phyloP scores from a whole-genome alignment of 2,888 invertebrate genomes.

The Dexiosoma caninum region DNA sequence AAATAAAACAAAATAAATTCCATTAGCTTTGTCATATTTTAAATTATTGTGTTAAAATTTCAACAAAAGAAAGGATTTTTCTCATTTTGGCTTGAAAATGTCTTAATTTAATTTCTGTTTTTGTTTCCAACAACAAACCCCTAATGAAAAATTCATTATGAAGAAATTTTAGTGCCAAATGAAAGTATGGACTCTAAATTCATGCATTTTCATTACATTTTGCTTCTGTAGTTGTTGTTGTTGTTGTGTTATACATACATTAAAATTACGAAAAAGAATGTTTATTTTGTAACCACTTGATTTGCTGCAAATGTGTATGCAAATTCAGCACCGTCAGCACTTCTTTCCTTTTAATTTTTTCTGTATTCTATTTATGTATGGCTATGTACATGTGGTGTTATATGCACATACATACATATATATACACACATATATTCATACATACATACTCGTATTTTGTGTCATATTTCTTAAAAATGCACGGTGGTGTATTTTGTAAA shows the following conservation, averaged over 20 bases:
- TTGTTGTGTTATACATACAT: constrained; percentile 15
- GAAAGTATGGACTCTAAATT: not conserved
- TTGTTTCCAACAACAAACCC: constrained; percentile 37
- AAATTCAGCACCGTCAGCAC: constrained; percentile 35
- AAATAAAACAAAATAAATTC: no score
- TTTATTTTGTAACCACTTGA: constrained; percentile 53
- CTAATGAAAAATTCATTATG: constrained; percentile 33
- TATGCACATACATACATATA: not conserved
- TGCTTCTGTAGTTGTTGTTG: constrained; percentile 24
- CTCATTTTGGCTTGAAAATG: constrained; percentile 3
- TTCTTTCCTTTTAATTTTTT: constrained; percentile 15
- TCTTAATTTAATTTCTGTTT: constrained; percentile 13
- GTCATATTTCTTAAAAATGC: not conserved
- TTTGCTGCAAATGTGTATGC: constrained; percentile 50
- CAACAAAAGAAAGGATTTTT: no score
- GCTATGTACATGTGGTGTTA: no score
- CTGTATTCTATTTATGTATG: constrained; percentile 30
- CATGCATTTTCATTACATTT: constrained; percentile 17
- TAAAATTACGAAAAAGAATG: constrained; percentile 32
- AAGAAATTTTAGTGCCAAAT: constrained; percentile 25
- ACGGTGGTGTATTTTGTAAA: not conserved
- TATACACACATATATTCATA: not conserved
- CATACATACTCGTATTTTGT: not conserved
- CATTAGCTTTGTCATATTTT: no score
- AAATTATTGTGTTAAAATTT: no score